These are phyloP conservation scores for Heteromormyrus szaboi DNA, from an alignment of 2,797 vertebrate species.

Conservation along the genomic window DNA sequence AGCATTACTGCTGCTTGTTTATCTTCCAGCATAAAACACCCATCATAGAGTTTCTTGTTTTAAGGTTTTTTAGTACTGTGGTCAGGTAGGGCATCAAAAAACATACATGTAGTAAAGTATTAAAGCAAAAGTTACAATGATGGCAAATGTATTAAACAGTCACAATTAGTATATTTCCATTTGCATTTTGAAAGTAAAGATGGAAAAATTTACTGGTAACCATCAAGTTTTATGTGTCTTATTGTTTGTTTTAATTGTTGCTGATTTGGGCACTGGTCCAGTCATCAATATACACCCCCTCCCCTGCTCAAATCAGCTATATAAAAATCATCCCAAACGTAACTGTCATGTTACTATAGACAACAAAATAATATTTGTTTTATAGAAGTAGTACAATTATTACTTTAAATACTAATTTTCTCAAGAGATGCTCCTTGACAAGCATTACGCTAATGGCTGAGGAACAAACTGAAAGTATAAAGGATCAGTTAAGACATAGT, in stretches of 20 bases:
- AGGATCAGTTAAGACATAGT: not conserved
- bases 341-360: not conserved
- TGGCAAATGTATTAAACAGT: not conserved
- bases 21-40: constrained; percentile 32
- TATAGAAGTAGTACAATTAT: not conserved
- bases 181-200: not conserved
- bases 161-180: not conserved
- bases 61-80: constrained; percentile 45
- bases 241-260: not conserved
- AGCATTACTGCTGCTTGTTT: not conserved
- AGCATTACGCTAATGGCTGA: not conserved
- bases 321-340: not conserved
- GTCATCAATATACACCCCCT: not conserved
- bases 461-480: not conserved
- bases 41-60: constrained; percentile 33
- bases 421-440: not conserved
- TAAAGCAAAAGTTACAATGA: not conserved
- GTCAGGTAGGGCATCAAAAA: not conserved
- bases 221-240: not conserved
- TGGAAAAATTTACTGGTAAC: not conserved
- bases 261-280: not conserved
- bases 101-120: not conserved
- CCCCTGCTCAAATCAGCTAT: not conserved
- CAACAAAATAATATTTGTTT: not conserved
- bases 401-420: not conserved